Evolutionary conservation across 2,888 invertebrate species (phyloP).

Genomic region (Lacanobia wlatinum): DNA sequence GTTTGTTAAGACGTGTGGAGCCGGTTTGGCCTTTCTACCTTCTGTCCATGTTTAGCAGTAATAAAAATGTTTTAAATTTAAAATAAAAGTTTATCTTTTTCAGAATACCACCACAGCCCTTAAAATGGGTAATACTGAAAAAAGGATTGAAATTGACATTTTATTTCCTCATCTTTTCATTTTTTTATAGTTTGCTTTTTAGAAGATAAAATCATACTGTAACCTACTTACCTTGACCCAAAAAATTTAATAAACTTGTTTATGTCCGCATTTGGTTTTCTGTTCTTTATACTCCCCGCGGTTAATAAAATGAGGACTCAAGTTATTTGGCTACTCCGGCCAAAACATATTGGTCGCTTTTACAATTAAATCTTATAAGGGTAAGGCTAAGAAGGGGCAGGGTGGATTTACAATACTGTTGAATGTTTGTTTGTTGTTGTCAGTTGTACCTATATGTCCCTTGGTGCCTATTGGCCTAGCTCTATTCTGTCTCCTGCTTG

Average conservation of each 20-base stretch:
- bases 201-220: conserved; percentile 53
- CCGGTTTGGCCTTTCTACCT: no score
- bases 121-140: conserved; percentile 70
- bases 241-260: conserved; percentile 14
- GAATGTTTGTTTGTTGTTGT: no score
- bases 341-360: no score
- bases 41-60: not conserved
- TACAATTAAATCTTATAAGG: no score
- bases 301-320: no score
- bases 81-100: conserved; percentile 60
- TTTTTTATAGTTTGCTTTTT: conserved; percentile 83
- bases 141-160: conserved; percentile 79
- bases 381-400: no score
- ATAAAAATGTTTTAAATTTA: conserved; percentile 11
- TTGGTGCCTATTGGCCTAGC: no score
- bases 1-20: conserved; percentile 10
- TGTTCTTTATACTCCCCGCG: not conserved
- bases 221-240: not conserved
- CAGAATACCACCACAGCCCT: conserved; percentile 78
- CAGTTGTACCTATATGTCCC: no score
- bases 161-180: conserved; percentile 83
- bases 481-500: no score
- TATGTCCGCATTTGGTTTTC: conserved; percentile 23
- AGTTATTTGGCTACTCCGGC: no score
- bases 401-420: no score